These are phyloP conservation scores for Acanthococcus lagerstroemiae DNA, from an alignment of 2,888 invertebrate genomes.

Conservation along the genomic window DNA sequence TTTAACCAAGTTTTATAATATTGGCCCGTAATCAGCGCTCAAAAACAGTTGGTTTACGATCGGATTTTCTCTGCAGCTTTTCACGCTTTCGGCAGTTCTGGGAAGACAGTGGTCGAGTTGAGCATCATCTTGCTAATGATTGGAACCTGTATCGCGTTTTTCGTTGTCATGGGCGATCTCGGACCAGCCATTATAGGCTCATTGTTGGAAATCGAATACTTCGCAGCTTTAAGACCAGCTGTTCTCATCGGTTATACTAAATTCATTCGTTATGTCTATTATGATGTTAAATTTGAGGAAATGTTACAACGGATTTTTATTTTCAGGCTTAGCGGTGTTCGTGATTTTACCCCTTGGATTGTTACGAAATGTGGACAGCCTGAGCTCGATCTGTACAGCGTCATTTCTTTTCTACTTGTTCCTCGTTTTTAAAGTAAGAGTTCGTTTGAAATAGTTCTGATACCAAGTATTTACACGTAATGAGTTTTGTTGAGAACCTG, in stretches of 20 bases:
- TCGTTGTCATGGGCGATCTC: conserved; percentile 95
- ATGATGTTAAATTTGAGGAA: too few species aligned
- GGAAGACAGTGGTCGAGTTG: conserved; percentile 81
- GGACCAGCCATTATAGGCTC: conserved; percentile 84
- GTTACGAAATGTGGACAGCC: conserved; percentile 77
- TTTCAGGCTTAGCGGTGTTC: conserved; percentile 53
- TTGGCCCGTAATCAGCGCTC: too few species aligned
- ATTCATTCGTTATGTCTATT: too few species aligned
- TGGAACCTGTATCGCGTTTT: conserved; percentile 91
- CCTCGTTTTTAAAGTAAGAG: conserved; percentile 68
- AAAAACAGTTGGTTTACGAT: background rate
- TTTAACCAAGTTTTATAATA: too few species aligned
- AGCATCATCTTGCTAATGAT: conserved; percentile 88
- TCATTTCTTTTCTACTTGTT: conserved; percentile 87
- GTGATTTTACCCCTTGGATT: conserved; percentile 84
- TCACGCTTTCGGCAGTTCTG: conserved; percentile 80
- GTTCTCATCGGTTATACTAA: conserved; percentile 43
- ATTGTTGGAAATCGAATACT: conserved; percentile 57
- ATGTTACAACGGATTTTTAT: too few species aligned
- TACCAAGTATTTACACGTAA: background rate
- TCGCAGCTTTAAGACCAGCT: conserved; percentile 48
- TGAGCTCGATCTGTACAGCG: conserved; percentile 75
- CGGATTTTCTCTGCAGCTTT: conserved; percentile 52
- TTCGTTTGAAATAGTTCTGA: conserved; percentile 1
- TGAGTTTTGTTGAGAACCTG: background rate